Evolutionary conservation across 2,888 invertebrate species (phyloP), one percentile per base, ranked within the genome.

Genomic region (Ectropis crepuscularia): DNA sequence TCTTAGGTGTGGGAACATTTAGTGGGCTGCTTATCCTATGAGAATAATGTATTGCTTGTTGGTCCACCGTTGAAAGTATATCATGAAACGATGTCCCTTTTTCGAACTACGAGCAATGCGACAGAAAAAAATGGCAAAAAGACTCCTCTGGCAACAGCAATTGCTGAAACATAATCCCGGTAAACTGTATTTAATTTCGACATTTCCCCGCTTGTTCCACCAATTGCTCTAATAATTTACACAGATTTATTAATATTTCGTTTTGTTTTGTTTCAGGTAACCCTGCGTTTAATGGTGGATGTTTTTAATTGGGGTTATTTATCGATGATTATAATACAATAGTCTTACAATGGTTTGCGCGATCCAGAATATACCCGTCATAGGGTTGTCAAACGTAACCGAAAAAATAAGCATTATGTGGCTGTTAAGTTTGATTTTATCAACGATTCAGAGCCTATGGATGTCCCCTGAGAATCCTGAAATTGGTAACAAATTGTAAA

Each of bases 221-320:
- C 45, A 57, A 60, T 70, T 68, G 69, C 68, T 68, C 48, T 63
- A 67, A 69, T 68, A 67, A 66, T 68, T 55, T 55, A 48, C 39
- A 61, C 71, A 72, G 65, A 74, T 80, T 77, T 73, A 79, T 72
- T 74, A 77, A 71, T 70, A 68, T 74, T 71, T 76, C 74, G 58
- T 70, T 57, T 64, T 78, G 72, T 74, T 74, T 82, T 82, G 83
- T 82, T 82, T 68, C 82, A 82, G 82, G 82, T 82, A 82, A 78
- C 50, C 58, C 75, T 77, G 79, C 59, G 54, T 59, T 66, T 74
- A 72, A 80, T 74, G 63, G 72, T 43, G 66, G 68, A 59, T 72
- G 71, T 68, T 68, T 70, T 68, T 65, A 70, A 72, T 68, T 60
- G 70, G 53, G 61, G 69, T 70, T 64, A 72, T 70, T 72, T 70